phyloP scores from a whole-genome alignment of 92 coral and sea anemone species.

The Siderastrea radians region DNA sequence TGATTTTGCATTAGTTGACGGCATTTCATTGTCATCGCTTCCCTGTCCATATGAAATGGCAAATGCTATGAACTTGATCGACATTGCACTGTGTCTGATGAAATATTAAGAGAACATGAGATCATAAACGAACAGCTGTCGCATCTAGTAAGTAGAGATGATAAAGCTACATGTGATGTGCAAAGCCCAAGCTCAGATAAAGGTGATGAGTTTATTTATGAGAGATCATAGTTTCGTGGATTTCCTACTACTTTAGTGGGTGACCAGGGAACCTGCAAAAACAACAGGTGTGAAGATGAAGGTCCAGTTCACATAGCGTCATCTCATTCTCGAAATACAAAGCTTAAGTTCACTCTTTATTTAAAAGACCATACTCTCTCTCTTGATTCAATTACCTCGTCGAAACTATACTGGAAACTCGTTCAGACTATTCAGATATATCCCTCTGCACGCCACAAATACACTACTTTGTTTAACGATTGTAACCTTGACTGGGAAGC shows the following conservation, averaged over 20 bases:
- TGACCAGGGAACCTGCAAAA: constrained; percentile 54
- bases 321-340: no score
- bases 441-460: no score
- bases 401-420: no score
- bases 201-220: background rate
- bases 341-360: no score
- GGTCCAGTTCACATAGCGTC: no score
- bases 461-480: no score
- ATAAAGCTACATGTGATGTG: background rate
- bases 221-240: constrained; percentile 18
- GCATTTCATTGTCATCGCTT: constrained; percentile 36
- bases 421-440: no score
- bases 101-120: background rate
- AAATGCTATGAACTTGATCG: constrained; percentile 13
- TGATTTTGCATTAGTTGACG: constrained; percentile 41
- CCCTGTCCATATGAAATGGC: constrained; percentile 59
- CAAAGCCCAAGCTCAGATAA: background rate
- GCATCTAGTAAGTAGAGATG: background rate
- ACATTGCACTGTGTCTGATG: constrained; percentile 21
- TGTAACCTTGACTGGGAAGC: no score
- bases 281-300: constrained; percentile 8
- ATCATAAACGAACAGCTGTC: background rate
- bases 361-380: no score
- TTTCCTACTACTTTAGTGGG: constrained; percentile 45
- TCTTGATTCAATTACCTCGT: no score